Conservation (phyloP, 2,797 vertebrate species). For the Aldrovandia affinis region DNA sequence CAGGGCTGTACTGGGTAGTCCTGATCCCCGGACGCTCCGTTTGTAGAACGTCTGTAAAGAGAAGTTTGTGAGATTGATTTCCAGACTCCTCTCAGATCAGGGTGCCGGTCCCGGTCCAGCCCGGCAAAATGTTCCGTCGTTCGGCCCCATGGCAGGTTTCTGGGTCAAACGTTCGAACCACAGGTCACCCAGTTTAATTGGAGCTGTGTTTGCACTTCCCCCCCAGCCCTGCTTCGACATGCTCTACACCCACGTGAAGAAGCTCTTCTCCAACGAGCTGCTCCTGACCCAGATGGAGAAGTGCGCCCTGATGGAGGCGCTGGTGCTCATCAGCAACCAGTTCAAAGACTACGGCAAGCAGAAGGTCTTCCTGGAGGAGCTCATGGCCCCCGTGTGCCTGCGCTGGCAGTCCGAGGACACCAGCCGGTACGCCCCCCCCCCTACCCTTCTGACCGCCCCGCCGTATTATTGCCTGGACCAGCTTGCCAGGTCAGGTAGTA, state of each 20-base stretch:
- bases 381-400: conserved; percentile 81
- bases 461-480: background rate
- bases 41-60: too few relatives aligned
- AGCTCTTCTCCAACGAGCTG: conserved; percentile 80
- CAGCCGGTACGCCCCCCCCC: conserved; percentile 73
- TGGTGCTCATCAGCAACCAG: conserved; percentile 95
- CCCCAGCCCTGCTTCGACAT: conserved; percentile 91
- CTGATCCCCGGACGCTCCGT: too few relatives aligned
- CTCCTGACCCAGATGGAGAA: conserved; percentile 91
- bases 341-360: conserved; percentile 92
- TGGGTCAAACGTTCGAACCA: too few relatives aligned
- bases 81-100: too few relatives aligned
- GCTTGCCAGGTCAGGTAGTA: too few relatives aligned
- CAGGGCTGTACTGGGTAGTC: too few relatives aligned
- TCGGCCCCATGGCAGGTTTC: too few relatives aligned
- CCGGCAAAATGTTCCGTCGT: too few relatives aligned
- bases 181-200: too few relatives aligned
- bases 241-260: conserved; percentile 88
- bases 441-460: background rate
- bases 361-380: conserved; percentile 88
- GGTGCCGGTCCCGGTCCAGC: too few relatives aligned
- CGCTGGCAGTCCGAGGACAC: conserved; percentile 92
- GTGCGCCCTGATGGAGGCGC: conserved; percentile 88
- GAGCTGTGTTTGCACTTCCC: conserved; percentile 1
- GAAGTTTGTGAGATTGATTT: too few relatives aligned